Percentiles rank a stretch among this genome's conserved stretches.
Evolutionary conservation across 1,140 invertebrate species (phyloP).

Genomic region (Ridgeia piscesae): DNA sequence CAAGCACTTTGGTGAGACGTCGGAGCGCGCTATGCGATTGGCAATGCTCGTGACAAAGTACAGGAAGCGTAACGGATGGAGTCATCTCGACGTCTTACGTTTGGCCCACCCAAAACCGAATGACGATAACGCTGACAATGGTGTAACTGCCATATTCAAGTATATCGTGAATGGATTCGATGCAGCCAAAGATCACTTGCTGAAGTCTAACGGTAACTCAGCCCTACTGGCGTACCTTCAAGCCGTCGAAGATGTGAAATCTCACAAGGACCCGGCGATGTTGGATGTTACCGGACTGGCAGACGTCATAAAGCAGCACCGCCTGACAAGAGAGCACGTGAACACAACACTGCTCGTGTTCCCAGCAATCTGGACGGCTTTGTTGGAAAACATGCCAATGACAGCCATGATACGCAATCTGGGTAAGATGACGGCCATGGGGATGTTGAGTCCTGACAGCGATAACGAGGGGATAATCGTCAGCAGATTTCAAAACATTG

Average conservation of each 20-base stretch:
- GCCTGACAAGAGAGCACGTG: slow-evolving; percentile 60
- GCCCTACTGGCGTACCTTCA: slow-evolving; percentile 64
- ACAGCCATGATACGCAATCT: slow-evolving; percentile 64
- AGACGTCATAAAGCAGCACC: slow-evolving; percentile 61
- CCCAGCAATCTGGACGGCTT: slow-evolving; percentile 70
- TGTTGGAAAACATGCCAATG: slow-evolving; percentile 65
- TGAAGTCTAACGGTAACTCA: slow-evolving; percentile 58
- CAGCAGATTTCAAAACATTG: background rate
- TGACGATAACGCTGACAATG: background rate
- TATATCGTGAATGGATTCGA: slow-evolving; percentile 50
- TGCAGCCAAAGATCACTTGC: slow-evolving; percentile 46
- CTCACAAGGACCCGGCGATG: background rate
- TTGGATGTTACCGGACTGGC: background rate
- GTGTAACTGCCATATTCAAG: slow-evolving; percentile 59
- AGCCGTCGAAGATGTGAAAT: slow-evolving; percentile 63
- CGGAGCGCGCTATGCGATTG: slow-evolving; percentile 62
- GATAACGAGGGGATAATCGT: background rate
- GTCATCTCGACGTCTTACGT: slow-evolving; percentile 69
- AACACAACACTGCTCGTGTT: slow-evolving; percentile 61
- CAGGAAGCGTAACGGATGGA: slow-evolving; percentile 65
- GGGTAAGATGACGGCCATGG: slow-evolving; percentile 65
- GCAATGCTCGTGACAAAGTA: slow-evolving; percentile 66
- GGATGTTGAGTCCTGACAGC: background rate
- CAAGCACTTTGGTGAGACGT: slow-evolving; percentile 34
- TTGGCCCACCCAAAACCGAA: slow-evolving; percentile 63